Conservation (phyloP, 2,113 vertebrate species). For the Calcarius ornatus region DNA sequence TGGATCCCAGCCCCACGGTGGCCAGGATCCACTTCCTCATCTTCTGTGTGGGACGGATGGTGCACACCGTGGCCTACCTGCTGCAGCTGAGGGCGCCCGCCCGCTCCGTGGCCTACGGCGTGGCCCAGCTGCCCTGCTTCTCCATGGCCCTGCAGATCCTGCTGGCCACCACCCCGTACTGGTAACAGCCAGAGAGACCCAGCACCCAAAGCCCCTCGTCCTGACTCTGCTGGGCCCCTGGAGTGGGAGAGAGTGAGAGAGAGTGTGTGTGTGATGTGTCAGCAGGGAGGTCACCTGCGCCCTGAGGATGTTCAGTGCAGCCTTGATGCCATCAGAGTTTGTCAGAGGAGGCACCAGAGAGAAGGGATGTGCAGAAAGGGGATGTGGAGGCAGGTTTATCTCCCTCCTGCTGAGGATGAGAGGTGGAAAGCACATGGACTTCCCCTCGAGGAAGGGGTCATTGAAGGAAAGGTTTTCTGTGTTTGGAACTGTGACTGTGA, state of each 20-base stretch:
- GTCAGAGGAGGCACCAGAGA: neutral
- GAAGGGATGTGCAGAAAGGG: neutral
- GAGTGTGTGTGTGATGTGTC: neutral
- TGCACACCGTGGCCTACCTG: conserved; percentile 88
- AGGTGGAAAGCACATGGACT: neutral
- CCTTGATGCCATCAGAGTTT: neutral
- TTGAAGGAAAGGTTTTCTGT: neutral
- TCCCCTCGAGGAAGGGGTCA: rapidly evolving
- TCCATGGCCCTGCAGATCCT: conserved; percentile 94
- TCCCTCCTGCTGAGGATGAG: neutral
- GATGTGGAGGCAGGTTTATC: neutral
- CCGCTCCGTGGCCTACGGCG: conserved; percentile 83
- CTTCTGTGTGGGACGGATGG: conserved; percentile 80
- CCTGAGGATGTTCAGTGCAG: neutral
- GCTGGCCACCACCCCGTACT: conserved; percentile 61
- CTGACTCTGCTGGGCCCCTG: neutral
- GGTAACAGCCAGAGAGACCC: neutral
- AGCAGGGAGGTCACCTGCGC: neutral
- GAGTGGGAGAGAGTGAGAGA: neutral
- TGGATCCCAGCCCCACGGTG: conserved; percentile 73
- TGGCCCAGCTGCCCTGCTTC: conserved; percentile 88
- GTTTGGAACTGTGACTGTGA: neutral
- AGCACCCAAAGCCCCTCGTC: neutral
- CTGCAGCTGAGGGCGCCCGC: conserved; percentile 78
- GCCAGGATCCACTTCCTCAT: conserved; percentile 87